These are phyloP conservation scores for Luidia sarsii DNA, from an alignment of 53 echinoderm and acorn worm genomes.

Conservation along the genomic window DNA sequence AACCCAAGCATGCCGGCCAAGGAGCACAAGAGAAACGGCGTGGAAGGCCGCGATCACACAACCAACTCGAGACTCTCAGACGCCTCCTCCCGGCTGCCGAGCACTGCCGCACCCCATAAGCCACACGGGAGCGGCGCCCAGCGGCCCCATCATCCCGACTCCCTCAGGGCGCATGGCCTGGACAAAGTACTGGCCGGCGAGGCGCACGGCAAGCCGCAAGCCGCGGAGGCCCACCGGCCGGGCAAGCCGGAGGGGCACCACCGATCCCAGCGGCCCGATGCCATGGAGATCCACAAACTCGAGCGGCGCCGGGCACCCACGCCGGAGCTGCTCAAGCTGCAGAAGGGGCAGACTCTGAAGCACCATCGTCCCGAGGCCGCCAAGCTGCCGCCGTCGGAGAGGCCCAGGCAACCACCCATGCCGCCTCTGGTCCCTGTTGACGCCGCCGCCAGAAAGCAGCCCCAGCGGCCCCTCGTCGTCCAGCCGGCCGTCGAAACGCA, in stretches of 20 bases:
- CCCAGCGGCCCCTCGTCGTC: no score
- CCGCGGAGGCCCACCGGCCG: constrained; percentile 6
- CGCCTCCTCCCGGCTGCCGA: not conserved
- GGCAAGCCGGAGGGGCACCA: constrained; percentile 8
- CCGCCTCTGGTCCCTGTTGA: constrained; percentile 29
- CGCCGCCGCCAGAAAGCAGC: not conserved
- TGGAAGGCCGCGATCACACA: constrained; percentile 31
- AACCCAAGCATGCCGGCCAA: constrained; percentile 6
- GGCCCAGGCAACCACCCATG: constrained; percentile 21
- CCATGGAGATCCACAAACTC: not conserved
- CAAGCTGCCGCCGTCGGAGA: constrained; percentile 17
- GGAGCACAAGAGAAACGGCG: constrained; percentile 41
- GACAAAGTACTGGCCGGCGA: constrained; percentile 18
- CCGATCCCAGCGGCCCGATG: constrained; percentile 36
- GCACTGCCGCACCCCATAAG: constrained; percentile 6
- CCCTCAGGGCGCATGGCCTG: constrained; percentile 22
- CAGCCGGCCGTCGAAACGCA: constrained; percentile 7
- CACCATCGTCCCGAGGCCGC: constrained; percentile 25
- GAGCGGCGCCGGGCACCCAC: constrained; percentile 26
- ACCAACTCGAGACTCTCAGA: constrained; percentile 37
- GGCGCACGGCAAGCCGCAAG: constrained; percentile 9
- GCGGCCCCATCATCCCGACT: constrained; percentile 48
- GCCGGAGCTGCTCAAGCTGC: constrained; percentile 3
- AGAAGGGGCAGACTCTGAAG: constrained; percentile 28
- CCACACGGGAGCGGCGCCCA: not conserved